phyloP scores from a whole-genome alignment of 2,113 vertebrate species.

The Macroglossus sobrinus region DNA sequence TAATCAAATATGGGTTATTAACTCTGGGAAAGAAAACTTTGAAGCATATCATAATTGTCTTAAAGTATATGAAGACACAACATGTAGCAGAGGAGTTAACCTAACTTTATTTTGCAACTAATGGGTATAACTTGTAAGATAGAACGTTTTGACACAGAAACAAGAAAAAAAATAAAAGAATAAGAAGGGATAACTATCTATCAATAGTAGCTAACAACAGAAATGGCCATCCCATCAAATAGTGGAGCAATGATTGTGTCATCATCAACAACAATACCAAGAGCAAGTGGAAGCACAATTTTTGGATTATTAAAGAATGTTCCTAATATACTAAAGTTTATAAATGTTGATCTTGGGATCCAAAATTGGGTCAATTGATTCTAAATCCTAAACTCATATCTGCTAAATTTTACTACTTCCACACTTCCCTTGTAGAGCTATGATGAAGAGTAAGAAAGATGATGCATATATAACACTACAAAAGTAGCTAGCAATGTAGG shows the following conservation, averaged over 20 bases:
- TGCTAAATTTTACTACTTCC: not conserved
- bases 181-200: not conserved
- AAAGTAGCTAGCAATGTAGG: not conserved
- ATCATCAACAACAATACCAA: not conserved
- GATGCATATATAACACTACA: no score
- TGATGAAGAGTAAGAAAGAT: not conserved
- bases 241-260: accelerated
- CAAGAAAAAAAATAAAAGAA: not conserved
- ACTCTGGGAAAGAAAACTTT: not conserved
- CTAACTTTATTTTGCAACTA: not conserved
- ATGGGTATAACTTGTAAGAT: not conserved
- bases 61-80: not conserved
- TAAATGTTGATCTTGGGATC: not conserved
- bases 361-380: not conserved
- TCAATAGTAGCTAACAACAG: not conserved
- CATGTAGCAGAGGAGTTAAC: not conserved
- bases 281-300: not conserved
- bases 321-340: not conserved
- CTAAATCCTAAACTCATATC: not conserved
- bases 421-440: not conserved
- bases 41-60: not conserved
- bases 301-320: not conserved
- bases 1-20: not conserved
- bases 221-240: not conserved
- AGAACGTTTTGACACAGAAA: not conserved